These are phyloP conservation scores for Listrodromus nycthemerus DNA, from an alignment of 2,888 invertebrate species.

Conservation along the genomic window DNA sequence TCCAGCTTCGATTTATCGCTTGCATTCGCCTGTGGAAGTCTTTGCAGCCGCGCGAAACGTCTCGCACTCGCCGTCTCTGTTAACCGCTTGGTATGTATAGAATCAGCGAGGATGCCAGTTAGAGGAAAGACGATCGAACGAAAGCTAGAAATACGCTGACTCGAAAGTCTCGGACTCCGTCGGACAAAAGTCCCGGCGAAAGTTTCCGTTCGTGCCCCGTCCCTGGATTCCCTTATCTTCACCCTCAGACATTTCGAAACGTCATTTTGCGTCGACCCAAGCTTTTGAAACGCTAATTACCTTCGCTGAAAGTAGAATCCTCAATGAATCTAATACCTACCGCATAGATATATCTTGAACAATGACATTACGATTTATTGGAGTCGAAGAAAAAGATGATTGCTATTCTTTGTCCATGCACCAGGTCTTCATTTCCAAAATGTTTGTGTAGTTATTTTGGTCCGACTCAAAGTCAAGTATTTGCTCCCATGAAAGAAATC, in stretches of 20 bases:
- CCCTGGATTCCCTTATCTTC: neutral
- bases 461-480: neutral
- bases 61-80: slow-evolving; percentile 25
- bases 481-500: neutral
- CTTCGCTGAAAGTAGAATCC: neutral
- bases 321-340: neutral
- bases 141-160: slow-evolving; percentile 34
- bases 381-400: neutral
- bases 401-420: too few species aligned
- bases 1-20: slow-evolving; percentile 64
- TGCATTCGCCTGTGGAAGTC: slow-evolving; percentile 45
- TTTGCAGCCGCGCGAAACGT: neutral
- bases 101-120: slow-evolving; percentile 24
- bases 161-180: neutral
- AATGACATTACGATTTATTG: neutral
- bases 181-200: slow-evolving; percentile 16
- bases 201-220: neutral
- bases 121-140: neutral
- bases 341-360: neutral
- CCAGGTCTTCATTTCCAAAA: neutral
- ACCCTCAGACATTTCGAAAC: slow-evolving; percentile 15
- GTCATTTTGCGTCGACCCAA: neutral
- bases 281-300: neutral
- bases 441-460: neutral
- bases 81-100: slow-evolving; percentile 41